Evolutionary conservation across 2,888 invertebrate genomes (phyloP), one percentile per base, ranked within the genome.

Genomic region (Drosophila meridionalis): DNA sequence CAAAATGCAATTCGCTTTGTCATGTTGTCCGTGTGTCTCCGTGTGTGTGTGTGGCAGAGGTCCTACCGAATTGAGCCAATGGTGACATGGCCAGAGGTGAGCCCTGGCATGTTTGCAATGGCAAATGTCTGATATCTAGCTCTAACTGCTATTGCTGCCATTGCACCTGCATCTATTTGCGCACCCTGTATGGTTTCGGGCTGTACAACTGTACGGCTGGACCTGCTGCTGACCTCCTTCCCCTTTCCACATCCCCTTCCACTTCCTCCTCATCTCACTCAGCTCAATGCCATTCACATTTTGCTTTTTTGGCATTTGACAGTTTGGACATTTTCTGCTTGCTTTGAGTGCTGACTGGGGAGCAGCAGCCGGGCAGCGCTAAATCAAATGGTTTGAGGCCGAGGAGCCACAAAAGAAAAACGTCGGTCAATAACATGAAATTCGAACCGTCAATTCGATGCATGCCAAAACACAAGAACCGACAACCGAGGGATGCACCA

Each of bases 241-340:
- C 50, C 3, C 58, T 40, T 42, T 2, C 12, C 12, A 12, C 3
- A 8, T 20, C 3, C 42, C 3, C 3, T 38, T 43, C 0, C 43
- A 20, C 47, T 14, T 12, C 7, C 4, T 20, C 30, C 12, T 9
- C 52, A 26, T 3, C 70, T 62, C 34, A 34, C 20, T 20, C 48
- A 58, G 59, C 78, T 74, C 72, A 82, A 65, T 77, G 69, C 66
- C 72, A 76, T 74, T 74, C 85, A 80, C 87, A 87, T 89, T 85
- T 87, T 74, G 82, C 87, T 80, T 87, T 85, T 85, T 86, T 82
- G 87, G 82, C 82, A 89, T 89, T 89, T 86, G 85, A 86, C 89
- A 89, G 85, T 75, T 89, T 89, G 72, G 87, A 86, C 89, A 78
- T 89, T 87, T 85, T 76, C 84, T 77, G 76, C 74, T 82, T 80